Evolutionary conservation across 1,140 invertebrate species (phyloP), one percentile per base, ranked within the genome.

Genomic region (Drosophila simulans): DNA sequence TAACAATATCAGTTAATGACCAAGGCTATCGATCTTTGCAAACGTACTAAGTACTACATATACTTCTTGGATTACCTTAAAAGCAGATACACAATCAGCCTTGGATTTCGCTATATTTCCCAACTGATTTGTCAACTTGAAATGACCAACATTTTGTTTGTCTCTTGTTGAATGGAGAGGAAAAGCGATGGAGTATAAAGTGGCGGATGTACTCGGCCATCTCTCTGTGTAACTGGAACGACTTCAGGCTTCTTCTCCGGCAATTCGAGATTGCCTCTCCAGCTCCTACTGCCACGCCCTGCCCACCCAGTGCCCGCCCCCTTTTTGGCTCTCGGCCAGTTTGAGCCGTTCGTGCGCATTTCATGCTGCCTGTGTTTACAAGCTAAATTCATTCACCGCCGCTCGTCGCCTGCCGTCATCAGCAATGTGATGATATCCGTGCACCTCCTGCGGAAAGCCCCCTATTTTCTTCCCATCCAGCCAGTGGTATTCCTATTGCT

Each of bases 291-390:
- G 46, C 17, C 42, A 45, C 17, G 15, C 42, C 15, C 11, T 17
- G 0, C 20, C 20, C 27, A 13, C 27, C 64, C 34, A 34, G 12
- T 37, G 25, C 12, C 10, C 5, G 0, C 55, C 31, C 25, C 37
- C 22, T 57, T 51, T 51, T 71, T 71, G 68, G 68, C 68, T 71
- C 52, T 11, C 34, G 65, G 64, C 68, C 68, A 71, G 68, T 57
- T 57, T 35, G 51, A 57, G 68, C 27, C 65, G 35, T 56, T 68
- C 43, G 64, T 70, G 64, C 27, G 64, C 66, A 46, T 70, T 70
- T 70, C 66, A 69, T 57, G 68, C 65, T 71, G 51, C 52, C 68
- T 70, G 68, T 71, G 68, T 71, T 71, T 71, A 71, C 68, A 71
- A 57, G 65, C 68, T 48, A 71, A 71, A 71, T 57, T 71, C 68